phyloP scores from a whole-genome alignment of 2,888 invertebrate genomes.

The Furcula furcula region DNA sequence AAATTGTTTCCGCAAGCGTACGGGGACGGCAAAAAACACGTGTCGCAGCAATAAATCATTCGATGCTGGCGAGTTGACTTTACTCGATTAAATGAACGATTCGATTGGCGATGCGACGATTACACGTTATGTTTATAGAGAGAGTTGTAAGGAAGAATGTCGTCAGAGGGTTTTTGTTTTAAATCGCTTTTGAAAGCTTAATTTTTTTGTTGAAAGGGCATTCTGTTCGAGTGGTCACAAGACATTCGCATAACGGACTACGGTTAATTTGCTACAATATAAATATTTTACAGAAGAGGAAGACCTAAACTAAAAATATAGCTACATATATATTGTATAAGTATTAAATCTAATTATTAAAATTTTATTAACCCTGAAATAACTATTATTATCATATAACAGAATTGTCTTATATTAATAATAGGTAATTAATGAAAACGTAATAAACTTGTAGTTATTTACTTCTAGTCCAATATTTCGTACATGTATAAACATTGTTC shows the following conservation, averaged over 20 bases:
- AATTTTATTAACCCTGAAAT: no score
- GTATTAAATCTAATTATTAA: no score
- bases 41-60: slow-evolving; percentile 79
- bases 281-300: not conserved
- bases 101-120: slow-evolving; percentile 72
- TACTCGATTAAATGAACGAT: slow-evolving; percentile 75
- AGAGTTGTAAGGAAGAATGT: slow-evolving; percentile 74
- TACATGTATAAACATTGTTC: no score
- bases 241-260: slow-evolving; percentile 9
- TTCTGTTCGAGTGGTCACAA: slow-evolving; percentile 16
- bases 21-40: slow-evolving; percentile 71
- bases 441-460: no score
- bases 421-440: no score
- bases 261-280: not conserved
- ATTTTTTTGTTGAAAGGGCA: slow-evolving; percentile 36
- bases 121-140: slow-evolving; percentile 67
- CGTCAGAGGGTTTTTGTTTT: slow-evolving; percentile 56
- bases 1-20: slow-evolving; percentile 76
- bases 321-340: no score
- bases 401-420: no score
- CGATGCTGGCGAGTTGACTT: slow-evolving; percentile 58
- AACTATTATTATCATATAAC: no score
- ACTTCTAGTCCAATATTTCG: no score
- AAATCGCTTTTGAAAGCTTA: slow-evolving; percentile 44
- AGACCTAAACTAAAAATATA: no score